Base-by-base conservation (phyloP, 2,888 invertebrate genomes). In the Leucoptera coffeella region DNA sequence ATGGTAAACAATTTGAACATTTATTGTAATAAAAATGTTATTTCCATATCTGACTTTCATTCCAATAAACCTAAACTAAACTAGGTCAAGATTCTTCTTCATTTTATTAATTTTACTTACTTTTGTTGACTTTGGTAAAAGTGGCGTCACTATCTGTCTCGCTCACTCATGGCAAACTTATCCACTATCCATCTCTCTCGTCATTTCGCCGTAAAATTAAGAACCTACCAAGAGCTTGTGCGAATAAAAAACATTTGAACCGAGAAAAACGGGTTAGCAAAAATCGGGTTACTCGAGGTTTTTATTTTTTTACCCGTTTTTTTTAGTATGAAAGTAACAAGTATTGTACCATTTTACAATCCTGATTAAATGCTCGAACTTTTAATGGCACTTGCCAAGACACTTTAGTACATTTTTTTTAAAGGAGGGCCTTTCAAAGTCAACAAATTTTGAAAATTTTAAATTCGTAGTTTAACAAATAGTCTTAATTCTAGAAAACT, bases 391-490 rank as follows among this genome's bases (percentile, higher is more conserved):
- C 24, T 28, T 24, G 14, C 20, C 19, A 29, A 29, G 26, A 17
- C 25, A 25, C 25, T 25, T 17, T 25, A 25, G 25, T 25, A 25
- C 25, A 25, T 25, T 25, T 25, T 19, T 17, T 17, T 17, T 17
- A 17, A 17, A 17, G 17, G 17, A 17, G 17, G 6, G n/a, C n/a
- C n/a, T n/a, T n/a, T n/a, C n/a, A 7, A 17, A 9, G 6, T 7
- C 28, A 23, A 17, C 22, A 15, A 25, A 26, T 13, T 12, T 29
- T 29, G 25, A 29, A 25, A 25, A 29, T 27, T n/a, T 27, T 27
- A 27, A 23, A 27, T 27, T 15, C 23, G 13, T 30, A 30, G 30
- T 30, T 27, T 30, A 26, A 23, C 24, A 26, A 29, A 27, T 12
- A 30, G 30, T 27, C 23, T 25, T 14, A 21, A 29, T 29, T 29